Percentiles rank a stretch among this genome's conserved stretches.
phyloP scores from a whole-genome alignment of 92 coral and sea anemone genomes.

The Porites rus region DNA sequence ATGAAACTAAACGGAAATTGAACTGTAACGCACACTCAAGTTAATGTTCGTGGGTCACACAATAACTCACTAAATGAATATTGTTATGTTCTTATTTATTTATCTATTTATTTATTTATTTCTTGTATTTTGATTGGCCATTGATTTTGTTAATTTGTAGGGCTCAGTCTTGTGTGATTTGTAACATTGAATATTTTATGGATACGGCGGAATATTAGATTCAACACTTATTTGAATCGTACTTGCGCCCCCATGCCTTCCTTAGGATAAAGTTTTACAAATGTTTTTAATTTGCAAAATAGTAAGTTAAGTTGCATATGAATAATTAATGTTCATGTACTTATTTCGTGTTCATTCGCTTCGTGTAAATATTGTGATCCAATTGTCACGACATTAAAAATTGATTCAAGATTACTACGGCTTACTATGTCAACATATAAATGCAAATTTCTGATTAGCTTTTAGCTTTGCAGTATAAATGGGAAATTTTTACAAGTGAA shows the following conservation, averaged over 20 bases:
- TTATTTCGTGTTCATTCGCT: neutral
- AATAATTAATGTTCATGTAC: neutral
- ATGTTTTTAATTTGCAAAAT: neutral
- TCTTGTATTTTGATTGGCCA: neutral
- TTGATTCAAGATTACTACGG: neutral
- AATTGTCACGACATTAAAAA: neutral
- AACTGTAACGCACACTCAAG: too few species aligned
- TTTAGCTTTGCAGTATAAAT: neutral
- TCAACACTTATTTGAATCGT: neutral
- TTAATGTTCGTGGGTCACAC: too few species aligned
- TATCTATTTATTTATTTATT: neutral
- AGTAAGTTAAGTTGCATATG: conserved; percentile 1
- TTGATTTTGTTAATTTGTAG: too few species aligned
- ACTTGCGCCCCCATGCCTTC: neutral
- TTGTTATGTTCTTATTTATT: neutral
- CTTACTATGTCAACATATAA: neutral
- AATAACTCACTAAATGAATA: too few species aligned
- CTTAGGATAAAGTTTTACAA: neutral
- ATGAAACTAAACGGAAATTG: too few species aligned
- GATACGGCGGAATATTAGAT: too few species aligned
- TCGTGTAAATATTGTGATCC: neutral
- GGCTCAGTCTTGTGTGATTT: too few species aligned
- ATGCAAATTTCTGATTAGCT: neutral
- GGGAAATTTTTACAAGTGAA: neutral
- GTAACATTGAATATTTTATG: too few species aligned